A percentile compares a stretch with the other conserved stretches of the same genome.
These are phyloP conservation scores for Ctenosaura bakeri DNA, from an alignment of 2,797 vertebrate species.

Conservation along the genomic window DNA sequence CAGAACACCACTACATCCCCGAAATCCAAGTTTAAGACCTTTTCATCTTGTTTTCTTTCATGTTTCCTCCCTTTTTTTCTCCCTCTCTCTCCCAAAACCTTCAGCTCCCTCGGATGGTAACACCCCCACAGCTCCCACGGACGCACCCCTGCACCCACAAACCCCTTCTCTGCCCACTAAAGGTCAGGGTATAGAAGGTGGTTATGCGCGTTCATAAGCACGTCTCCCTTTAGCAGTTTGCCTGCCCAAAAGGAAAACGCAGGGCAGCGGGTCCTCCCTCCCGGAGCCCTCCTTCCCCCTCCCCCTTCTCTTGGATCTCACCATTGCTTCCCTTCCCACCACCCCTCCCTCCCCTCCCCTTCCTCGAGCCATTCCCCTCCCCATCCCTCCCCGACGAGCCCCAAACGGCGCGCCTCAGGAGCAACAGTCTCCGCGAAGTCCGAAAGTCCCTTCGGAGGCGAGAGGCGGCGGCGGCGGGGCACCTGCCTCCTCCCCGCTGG, in stretches of 20 bases:
- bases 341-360: neutral
- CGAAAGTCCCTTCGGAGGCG: neutral
- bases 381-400: neutral
- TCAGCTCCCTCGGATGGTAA: neutral
- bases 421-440: neutral
- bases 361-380: neutral
- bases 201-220: neutral
- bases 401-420: neutral
- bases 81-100: neutral
- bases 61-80: neutral
- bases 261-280: neutral
- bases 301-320: too few species aligned
- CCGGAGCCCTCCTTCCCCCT: too few species aligned
- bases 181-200: neutral
- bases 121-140: too few species aligned
- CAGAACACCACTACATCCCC: neutral
- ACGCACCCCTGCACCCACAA: neutral
- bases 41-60: neutral
- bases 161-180: neutral
- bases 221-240: conserved; percentile 2
- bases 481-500: too few species aligned
- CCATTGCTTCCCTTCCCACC: neutral
- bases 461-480: neutral
- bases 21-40: neutral
- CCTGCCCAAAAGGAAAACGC: neutral